Conservation (phyloP, 1,140 invertebrate species). For the Drosophila athabasca region DNA sequence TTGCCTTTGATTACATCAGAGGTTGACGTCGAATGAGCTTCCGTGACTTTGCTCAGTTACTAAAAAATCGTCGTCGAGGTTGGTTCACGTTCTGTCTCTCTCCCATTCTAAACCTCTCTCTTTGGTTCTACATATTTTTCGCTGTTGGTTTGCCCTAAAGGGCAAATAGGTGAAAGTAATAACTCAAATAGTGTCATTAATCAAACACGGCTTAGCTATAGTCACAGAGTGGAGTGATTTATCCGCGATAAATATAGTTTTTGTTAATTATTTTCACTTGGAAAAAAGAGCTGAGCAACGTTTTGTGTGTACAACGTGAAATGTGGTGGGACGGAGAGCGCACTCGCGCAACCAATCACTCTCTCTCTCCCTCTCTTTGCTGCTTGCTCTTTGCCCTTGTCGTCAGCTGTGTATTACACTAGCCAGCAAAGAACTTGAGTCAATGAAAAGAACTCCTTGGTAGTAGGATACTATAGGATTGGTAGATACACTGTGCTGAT, state of each 20-base stretch:
- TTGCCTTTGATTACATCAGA: slow-evolving; percentile 70
- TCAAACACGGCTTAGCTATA: not conserved
- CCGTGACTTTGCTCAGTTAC: slow-evolving; percentile 55
- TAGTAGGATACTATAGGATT: too few relatives aligned
- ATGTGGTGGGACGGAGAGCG: slow-evolving; percentile 25
- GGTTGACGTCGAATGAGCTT: slow-evolving; percentile 11
- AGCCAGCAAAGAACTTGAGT: not conserved
- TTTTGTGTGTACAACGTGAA: slow-evolving; percentile 45
- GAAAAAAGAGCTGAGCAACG: slow-evolving; percentile 16
- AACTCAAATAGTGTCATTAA: not conserved
- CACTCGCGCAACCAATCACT: slow-evolving; percentile 20
- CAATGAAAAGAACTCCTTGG: too few relatives aligned
- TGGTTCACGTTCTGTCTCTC: slow-evolving; percentile 36
- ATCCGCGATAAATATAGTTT: too few relatives aligned
- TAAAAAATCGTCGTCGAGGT: slow-evolving; percentile 63
- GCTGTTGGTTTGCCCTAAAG: not conserved
- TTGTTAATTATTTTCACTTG: not conserved
- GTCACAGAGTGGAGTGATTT: not conserved
- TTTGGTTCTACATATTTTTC: not conserved
- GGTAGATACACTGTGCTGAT: too few relatives aligned
- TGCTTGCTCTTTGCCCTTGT: slow-evolving; percentile 5
- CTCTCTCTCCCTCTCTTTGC: slow-evolving; percentile 2
- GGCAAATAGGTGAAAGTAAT: not conserved
- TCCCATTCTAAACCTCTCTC: not conserved
- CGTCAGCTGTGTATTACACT: slow-evolving; percentile 58